Evolutionary conservation across 2,888 invertebrate species (phyloP).

Genomic region (Tillus elongatus): DNA sequence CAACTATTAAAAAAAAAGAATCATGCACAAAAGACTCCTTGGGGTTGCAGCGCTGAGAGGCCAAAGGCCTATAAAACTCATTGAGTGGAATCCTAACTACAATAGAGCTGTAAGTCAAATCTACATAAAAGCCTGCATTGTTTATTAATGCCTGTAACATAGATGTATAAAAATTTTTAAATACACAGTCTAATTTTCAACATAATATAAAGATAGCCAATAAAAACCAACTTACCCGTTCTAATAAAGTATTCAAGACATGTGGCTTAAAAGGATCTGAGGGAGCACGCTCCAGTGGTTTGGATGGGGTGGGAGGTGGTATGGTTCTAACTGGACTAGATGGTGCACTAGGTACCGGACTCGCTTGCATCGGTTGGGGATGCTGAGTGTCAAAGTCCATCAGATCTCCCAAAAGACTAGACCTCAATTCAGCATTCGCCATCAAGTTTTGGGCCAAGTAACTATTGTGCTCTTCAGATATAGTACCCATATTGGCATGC

Average conservation of each 20-base stretch:
- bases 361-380: slow-evolving; percentile 9
- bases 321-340: slow-evolving; percentile 9
- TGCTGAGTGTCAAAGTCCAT: slow-evolving; percentile 24
- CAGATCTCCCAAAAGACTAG: slow-evolving; percentile 32
- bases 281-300: slow-evolving; percentile 32
- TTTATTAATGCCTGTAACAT: too few relatives aligned
- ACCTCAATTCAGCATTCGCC: slow-evolving; percentile 37
- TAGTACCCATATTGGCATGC: slow-evolving; percentile 28
- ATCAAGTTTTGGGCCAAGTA: slow-evolving; percentile 37
- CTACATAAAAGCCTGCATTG: too few relatives aligned
- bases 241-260: slow-evolving; percentile 58
- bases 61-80: too few relatives aligned
- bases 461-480: slow-evolving; percentile 34
- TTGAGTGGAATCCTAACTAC: too few relatives aligned
- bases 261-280: slow-evolving; percentile 76
- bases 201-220: too few relatives aligned
- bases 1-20: too few relatives aligned
- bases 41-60: too few relatives aligned
- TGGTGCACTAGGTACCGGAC: slow-evolving; percentile 7
- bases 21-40: too few relatives aligned
- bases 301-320: slow-evolving; percentile 21
- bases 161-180: too few relatives aligned
- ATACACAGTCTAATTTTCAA: too few relatives aligned
- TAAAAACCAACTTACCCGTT: slow-evolving; percentile 51
- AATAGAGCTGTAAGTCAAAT: too few relatives aligned